phyloP scores from a whole-genome alignment of 2,797 vertebrate genomes.

The Amblyraja radiata region DNA sequence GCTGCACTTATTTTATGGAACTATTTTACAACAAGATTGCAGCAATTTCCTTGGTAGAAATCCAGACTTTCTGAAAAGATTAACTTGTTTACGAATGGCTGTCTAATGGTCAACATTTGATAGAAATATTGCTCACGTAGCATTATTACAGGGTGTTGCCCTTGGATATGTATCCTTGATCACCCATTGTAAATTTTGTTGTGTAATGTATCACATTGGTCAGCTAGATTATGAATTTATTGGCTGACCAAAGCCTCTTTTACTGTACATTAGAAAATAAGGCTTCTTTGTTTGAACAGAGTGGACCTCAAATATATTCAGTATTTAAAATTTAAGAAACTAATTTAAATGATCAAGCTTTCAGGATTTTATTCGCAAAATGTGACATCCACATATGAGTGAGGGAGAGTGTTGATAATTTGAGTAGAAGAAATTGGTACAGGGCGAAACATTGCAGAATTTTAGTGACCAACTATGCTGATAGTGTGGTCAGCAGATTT shows the following conservation, averaged over 20 bases:
- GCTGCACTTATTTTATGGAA: conserved; percentile 22
- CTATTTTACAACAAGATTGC: conserved; percentile 20
- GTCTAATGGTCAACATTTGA: conserved; percentile 64
- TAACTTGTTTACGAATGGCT: conserved; percentile 65
- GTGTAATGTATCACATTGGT: conserved; percentile 68
- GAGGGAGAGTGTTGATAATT: background rate
- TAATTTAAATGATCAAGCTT: background rate
- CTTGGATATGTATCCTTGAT: conserved; percentile 75
- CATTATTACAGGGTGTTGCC: conserved; percentile 72
- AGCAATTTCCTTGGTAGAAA: conserved; percentile 40
- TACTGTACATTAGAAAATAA: background rate
- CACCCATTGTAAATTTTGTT: conserved; percentile 70
- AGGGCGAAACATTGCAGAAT: too few relatives aligned
- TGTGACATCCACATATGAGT: background rate
- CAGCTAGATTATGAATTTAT: conserved; percentile 44
- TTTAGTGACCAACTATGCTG: background rate
- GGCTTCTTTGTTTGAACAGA: background rate
- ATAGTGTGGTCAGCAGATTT: background rate
- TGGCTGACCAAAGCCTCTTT: background rate
- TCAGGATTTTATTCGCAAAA: background rate
- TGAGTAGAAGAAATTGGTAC: background rate
- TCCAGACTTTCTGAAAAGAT: conserved; percentile 62
- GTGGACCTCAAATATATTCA: background rate
- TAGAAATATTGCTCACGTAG: conserved; percentile 76
- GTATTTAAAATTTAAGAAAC: background rate